These are phyloP conservation scores for Lucifuga dentata DNA, from an alignment of 2,113 vertebrate species.

Conservation along the genomic window DNA sequence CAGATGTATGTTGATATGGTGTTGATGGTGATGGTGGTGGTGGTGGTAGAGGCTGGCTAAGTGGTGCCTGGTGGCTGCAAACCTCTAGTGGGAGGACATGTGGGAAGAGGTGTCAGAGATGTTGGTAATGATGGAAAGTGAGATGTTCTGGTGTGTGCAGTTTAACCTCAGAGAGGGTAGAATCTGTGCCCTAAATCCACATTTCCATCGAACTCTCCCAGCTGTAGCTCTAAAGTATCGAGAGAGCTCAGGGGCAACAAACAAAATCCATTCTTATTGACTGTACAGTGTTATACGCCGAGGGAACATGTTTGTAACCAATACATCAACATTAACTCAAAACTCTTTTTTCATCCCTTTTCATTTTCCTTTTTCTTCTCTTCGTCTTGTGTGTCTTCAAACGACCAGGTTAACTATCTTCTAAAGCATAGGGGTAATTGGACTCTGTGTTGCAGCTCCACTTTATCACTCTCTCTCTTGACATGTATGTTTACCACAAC, in stretches of 20 bases:
- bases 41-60: slow-evolving; percentile 22
- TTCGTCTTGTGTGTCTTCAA: slow-evolving; percentile 40
- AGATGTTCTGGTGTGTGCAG: slow-evolving; percentile 51
- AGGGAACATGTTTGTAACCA: slow-evolving; percentile 40
- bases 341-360: slow-evolving; percentile 62
- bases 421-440: slow-evolving; percentile 68
- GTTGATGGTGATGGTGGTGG: slow-evolving; percentile 19
- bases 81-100: slow-evolving; percentile 54
- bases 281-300: slow-evolving; percentile 36
- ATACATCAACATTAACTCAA: slow-evolving; percentile 50
- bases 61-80: slow-evolving; percentile 62
- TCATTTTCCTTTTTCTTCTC: slow-evolving; percentile 8
- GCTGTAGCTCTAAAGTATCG: slow-evolving; percentile 49
- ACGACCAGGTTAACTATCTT: slow-evolving; percentile 71
- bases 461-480: slow-evolving; percentile 74
- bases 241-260: slow-evolving; percentile 49
- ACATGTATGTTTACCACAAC: slow-evolving; percentile 82
- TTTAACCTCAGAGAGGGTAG: slow-evolving; percentile 61
- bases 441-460: slow-evolving; percentile 65
- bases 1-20: slow-evolving; percentile 73
- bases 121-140: slow-evolving; percentile 54
- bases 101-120: slow-evolving; percentile 56
- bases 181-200: slow-evolving; percentile 13
- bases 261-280: slow-evolving; percentile 71
- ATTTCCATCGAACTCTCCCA: slow-evolving; percentile 43